These are phyloP conservation scores for Phyllotreta striolata DNA, from an alignment of 2,888 invertebrate species.

Conservation along the genomic window DNA sequence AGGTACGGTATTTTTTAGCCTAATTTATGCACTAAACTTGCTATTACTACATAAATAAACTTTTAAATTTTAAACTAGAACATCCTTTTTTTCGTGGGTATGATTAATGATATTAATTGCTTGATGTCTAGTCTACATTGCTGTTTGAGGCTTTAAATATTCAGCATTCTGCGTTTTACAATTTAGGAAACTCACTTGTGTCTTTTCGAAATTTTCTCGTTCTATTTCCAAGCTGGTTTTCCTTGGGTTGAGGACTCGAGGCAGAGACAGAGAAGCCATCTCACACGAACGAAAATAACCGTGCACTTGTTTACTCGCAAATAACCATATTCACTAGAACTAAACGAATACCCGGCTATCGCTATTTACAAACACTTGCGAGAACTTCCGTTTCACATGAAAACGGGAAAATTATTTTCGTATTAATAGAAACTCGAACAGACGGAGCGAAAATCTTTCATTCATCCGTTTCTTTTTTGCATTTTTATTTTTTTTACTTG, in stretches of 20 bases:
- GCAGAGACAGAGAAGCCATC: constrained; percentile 79
- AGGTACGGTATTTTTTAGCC: too few relatives aligned
- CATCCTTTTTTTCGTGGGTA: constrained; percentile 23
- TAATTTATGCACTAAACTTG: neutral
- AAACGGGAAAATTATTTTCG: too few relatives aligned
- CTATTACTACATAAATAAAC: constrained; percentile 15
- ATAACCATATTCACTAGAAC: too few relatives aligned
- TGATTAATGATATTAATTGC: constrained; percentile 22
- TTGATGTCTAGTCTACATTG: constrained; percentile 13
- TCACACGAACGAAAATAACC: constrained; percentile 11
- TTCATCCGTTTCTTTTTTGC: too few relatives aligned
- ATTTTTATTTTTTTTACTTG: too few relatives aligned
- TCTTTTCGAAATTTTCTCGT: constrained; percentile 84
- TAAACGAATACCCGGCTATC: too few relatives aligned
- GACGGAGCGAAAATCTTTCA: too few relatives aligned
- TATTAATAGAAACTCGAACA: too few relatives aligned
- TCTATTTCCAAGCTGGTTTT: constrained; percentile 81
- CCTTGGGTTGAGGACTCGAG: constrained; percentile 75
- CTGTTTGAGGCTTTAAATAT: neutral
- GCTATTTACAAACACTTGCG: too few relatives aligned
- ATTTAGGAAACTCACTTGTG: constrained; percentile 68
- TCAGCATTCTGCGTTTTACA: neutral
- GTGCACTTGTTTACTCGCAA: too few relatives aligned
- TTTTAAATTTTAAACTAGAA: constrained; percentile 22
- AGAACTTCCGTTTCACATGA: too few relatives aligned